Conservation (phyloP, 2,113 vertebrate genomes). For the Pimephales promelas region DNA sequence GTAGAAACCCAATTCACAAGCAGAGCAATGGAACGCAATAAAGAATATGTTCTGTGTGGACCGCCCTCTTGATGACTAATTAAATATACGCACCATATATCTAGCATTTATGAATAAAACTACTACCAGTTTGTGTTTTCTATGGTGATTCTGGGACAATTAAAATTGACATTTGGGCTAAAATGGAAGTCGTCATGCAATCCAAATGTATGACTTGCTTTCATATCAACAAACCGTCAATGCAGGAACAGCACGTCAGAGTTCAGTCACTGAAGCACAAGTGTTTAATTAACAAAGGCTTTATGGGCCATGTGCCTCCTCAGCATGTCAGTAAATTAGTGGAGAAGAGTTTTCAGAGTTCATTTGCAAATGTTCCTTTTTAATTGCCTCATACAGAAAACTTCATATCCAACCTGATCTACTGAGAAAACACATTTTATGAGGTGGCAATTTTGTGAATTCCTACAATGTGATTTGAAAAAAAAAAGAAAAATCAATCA, state of each 20-base stretch:
- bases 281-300: constrained; percentile 33
- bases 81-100: neutral
- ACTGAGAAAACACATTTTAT: no score
- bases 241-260: neutral
- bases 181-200: neutral
- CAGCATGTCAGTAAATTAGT: neutral
- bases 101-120: neutral
- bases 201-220: neutral
- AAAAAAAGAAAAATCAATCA: no score
- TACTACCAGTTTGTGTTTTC: neutral
- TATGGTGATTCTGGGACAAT: neutral
- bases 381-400: neutral
- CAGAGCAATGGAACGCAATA: neutral
- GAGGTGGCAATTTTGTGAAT: no score
- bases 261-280: neutral
- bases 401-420: neutral
- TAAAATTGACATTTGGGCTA: neutral
- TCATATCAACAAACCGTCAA: neutral
- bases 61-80: neutral
- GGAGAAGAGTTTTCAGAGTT: neutral
- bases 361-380: neutral
- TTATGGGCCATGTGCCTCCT: neutral
- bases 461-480: no score
- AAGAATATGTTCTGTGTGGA: neutral
- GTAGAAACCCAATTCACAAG: neutral